A percentile compares a stretch with the other conserved stretches of the same genome.
Evolutionary conservation across 2,113 vertebrate genomes (phyloP).

Genomic region (Petroica traversi): DNA sequence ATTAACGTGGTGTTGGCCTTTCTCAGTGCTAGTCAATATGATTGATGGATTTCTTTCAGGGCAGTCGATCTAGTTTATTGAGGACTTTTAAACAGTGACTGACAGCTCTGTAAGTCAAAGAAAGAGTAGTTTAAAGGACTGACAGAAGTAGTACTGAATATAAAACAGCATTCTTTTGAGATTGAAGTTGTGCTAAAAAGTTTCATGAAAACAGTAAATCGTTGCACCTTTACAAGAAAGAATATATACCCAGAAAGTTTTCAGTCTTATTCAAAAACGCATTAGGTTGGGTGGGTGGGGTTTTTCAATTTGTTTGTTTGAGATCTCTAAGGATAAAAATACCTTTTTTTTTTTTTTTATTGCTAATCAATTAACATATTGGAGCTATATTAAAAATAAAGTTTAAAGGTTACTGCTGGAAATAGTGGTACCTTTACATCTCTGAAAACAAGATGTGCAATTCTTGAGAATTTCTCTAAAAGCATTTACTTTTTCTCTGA

Average conservation of each 20-base stretch:
- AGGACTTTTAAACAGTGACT: conserved; percentile 23
- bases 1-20: neutral
- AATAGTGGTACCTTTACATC: neutral
- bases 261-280: neutral
- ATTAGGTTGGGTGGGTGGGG: neutral
- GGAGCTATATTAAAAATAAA: neutral
- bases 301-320: neutral
- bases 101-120: conserved; percentile 4
- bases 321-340: neutral
- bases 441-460: neutral
- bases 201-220: neutral
- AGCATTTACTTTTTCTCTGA: neutral
- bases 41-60: conserved; percentile 25
- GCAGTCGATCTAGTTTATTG: conserved; percentile 6
- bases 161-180: neutral
- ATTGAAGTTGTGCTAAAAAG: neutral
- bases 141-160: neutral
- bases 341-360: neutral
- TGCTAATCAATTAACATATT: neutral
- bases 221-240: neutral
- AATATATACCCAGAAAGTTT: neutral
- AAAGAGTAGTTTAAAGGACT: neutral
- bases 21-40: neutral
- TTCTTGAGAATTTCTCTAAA: neutral
- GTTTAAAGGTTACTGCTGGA: neutral